These are phyloP conservation scores for Oophaga sylvatica DNA, from an alignment of 2,797 vertebrate species.

Conservation along the genomic window DNA sequence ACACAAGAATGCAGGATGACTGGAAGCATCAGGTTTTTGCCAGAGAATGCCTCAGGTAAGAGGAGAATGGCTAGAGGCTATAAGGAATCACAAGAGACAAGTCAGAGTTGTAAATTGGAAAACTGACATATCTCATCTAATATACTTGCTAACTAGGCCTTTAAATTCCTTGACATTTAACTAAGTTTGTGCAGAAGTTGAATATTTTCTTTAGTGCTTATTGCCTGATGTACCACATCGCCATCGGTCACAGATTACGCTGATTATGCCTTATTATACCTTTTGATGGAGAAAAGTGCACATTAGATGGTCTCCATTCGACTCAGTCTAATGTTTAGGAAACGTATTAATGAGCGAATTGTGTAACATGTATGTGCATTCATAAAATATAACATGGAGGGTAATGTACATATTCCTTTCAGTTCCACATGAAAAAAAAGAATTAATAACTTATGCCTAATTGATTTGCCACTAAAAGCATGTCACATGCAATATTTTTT, in stretches of 20 bases:
- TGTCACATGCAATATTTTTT: background rate
- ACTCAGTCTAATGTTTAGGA: background rate
- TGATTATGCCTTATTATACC: constrained; percentile 53
- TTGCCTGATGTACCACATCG: constrained; percentile 78
- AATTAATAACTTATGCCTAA: constrained; percentile 31
- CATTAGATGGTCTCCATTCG: constrained; percentile 26
- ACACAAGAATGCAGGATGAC: constrained; percentile 99
- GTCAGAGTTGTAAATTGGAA: constrained; percentile 95
- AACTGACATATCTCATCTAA: constrained; percentile 99
- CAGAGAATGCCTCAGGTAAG: constrained; percentile 98
- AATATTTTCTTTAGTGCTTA: constrained; percentile 81
- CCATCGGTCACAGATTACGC: constrained; percentile 60
- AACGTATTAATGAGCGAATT: background rate
- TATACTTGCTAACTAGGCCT: constrained; percentile 99
- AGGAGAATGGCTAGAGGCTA: constrained; percentile 99
- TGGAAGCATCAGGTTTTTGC: constrained; percentile 96
- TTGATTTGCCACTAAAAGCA: constrained; percentile 7
- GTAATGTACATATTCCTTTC: background rate
- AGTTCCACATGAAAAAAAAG: background rate
- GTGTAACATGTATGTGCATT: constrained; percentile 3
- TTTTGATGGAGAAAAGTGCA: constrained; percentile 21
- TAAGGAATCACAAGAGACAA: constrained; percentile 90
- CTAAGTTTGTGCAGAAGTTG: constrained; percentile 87
- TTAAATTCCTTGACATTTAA: constrained; percentile 97
- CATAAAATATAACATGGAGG: constrained; percentile 19